Evolutionary conservation across 2,797 vertebrate species (phyloP).

Genomic region (Acanthurus lineatus): DNA sequence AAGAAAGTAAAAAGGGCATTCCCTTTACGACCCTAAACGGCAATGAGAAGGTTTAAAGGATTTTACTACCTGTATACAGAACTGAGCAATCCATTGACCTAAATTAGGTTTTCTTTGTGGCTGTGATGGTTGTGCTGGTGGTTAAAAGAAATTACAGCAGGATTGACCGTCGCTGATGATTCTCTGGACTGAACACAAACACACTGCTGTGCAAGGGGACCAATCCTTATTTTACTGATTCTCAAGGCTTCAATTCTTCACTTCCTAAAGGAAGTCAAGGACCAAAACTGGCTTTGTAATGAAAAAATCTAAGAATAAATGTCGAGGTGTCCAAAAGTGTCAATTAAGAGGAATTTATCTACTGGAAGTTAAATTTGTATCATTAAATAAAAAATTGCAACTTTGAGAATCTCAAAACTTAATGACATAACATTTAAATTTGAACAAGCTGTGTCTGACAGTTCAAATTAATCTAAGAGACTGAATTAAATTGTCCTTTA

Average conservation of each 20-base stretch:
- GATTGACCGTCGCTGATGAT: neutral
- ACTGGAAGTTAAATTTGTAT: too few relatives aligned
- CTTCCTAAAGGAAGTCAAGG: too few relatives aligned
- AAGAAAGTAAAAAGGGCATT: neutral
- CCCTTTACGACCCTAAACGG: slow-evolving; percentile 8
- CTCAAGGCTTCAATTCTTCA: too few relatives aligned
- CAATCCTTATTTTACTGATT: too few relatives aligned
- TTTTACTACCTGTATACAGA: neutral
- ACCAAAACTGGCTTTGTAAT: too few relatives aligned
- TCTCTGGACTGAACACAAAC: neutral
- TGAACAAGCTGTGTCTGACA: neutral
- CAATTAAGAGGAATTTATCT: too few relatives aligned
- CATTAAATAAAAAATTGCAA: too few relatives aligned
- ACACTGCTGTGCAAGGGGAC: too few relatives aligned
- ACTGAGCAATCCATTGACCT: neutral
- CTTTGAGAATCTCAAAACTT: neutral
- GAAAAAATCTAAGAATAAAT: too few relatives aligned
- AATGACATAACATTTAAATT: neutral
- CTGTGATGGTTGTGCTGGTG: neutral
- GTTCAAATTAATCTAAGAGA: neutral
- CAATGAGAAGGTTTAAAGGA: slow-evolving; percentile 2
- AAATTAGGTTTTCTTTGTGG: neutral
- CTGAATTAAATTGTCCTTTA: neutral
- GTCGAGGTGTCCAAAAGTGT: too few relatives aligned
- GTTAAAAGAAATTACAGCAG: neutral